phyloP scores from a whole-genome alignment of 2,797 vertebrate species.

The Hypotaenidia philippensis region DNA sequence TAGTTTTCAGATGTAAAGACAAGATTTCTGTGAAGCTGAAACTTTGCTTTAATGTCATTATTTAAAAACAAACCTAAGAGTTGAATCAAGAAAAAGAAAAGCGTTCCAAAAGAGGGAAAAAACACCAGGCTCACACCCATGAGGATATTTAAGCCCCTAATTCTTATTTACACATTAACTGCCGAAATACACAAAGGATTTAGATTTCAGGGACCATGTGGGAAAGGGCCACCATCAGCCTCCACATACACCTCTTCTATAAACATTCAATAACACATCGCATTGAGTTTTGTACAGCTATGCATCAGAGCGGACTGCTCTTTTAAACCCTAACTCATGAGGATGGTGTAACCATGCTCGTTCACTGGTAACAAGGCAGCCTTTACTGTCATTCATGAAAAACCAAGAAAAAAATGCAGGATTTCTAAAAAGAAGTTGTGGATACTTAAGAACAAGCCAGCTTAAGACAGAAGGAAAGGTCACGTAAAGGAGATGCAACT shows the following conservation, averaged over 20 bases:
- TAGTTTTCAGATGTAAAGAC: background rate
- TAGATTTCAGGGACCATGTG: background rate
- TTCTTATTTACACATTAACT: background rate
- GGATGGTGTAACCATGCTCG: background rate
- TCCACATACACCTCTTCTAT: background rate
- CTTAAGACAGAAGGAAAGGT: background rate
- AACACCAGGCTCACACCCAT: background rate
- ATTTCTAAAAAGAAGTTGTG: background rate
- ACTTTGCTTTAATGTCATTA: background rate
- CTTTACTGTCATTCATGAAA: background rate
- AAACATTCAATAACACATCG: background rate
- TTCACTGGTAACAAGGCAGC: background rate
- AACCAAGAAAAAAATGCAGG: background rate
- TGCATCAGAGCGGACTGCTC: background rate
- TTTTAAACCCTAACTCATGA: background rate
- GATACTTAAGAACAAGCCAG: slow-evolving; percentile 1
- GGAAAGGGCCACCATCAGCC: background rate
- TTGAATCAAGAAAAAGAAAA: background rate
- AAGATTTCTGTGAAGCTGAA: background rate
- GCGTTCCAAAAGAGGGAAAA: background rate
- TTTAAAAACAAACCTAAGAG: background rate
- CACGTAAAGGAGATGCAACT: background rate
- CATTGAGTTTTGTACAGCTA: background rate
- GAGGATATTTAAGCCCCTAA: background rate
- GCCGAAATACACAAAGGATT: background rate